Evolutionary conservation across 2,113 vertebrate species (phyloP).

Genomic region (Lagopus muta): DNA sequence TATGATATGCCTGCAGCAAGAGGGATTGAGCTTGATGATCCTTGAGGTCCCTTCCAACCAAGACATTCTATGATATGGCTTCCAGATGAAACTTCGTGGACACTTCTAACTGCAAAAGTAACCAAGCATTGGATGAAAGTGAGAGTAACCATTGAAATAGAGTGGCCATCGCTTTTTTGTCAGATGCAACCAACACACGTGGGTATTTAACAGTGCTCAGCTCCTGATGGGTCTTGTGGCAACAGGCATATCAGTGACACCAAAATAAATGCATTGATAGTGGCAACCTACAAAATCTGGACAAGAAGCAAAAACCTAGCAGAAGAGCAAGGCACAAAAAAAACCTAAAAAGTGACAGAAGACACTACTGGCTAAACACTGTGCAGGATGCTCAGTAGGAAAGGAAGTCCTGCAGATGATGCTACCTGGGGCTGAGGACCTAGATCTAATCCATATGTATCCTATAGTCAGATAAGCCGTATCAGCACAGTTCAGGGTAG

Average conservation of each 20-base stretch:
- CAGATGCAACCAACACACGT: no score
- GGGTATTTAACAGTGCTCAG: background rate
- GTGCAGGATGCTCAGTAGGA: background rate
- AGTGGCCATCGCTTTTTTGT: background rate
- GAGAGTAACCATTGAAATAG: background rate
- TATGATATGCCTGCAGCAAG: background rate
- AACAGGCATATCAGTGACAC: background rate
- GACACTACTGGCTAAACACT: background rate
- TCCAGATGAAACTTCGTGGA: background rate
- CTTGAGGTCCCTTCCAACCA: no score
- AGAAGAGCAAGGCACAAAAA: background rate
- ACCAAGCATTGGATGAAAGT: background rate
- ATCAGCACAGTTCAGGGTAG: background rate
- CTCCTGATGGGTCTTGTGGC: background rate
- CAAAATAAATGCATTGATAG: background rate
- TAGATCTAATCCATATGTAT: background rate
- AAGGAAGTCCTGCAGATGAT: background rate
- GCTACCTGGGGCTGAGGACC: background rate
- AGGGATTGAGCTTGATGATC: no score
- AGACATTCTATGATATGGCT: background rate
- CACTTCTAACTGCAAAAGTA: background rate
- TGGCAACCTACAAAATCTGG: background rate
- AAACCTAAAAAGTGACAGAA: background rate
- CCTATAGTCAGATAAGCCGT: background rate
- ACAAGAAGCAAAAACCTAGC: background rate